Evolutionary conservation across 2,888 invertebrate genomes (phyloP).

Genomic region (Hypolimnas misippus): DNA sequence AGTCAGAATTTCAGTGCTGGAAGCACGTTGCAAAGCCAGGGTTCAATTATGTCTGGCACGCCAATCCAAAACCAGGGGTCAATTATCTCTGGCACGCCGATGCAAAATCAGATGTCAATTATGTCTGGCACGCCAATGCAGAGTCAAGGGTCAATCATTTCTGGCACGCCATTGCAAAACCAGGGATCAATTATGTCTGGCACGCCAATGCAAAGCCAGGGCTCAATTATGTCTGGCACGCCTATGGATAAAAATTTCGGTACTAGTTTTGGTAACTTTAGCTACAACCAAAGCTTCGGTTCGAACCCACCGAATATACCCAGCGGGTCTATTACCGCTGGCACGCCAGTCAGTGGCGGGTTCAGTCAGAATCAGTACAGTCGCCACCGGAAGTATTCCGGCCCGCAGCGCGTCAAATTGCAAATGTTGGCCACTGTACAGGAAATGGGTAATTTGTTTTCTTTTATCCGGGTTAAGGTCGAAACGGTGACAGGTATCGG

Average conservation of each 20-base stretch:
- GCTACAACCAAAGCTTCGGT: constrained; percentile 30
- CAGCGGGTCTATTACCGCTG: constrained; percentile 58
- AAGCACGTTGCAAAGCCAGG: constrained; percentile 17
- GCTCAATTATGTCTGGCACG: constrained; percentile 31
- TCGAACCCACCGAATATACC: constrained; percentile 20
- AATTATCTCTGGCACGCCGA: constrained; percentile 30
- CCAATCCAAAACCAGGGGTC: constrained; percentile 39
- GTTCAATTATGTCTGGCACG: constrained; percentile 42
- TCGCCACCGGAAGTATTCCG: constrained; percentile 83
- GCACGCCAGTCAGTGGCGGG: constrained; percentile 48
- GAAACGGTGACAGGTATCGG: constrained; percentile 27
- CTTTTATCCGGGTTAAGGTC: constrained; percentile 40
- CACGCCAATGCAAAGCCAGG: constrained; percentile 21
- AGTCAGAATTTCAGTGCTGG: constrained; percentile 20
- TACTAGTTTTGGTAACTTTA: constrained; percentile 31
- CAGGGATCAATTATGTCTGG: constrained; percentile 13
- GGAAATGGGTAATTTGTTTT: constrained; percentile 87
- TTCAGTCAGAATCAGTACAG: constrained; percentile 50
- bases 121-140: constrained; percentile 24
- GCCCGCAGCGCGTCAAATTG: constrained; percentile 76
- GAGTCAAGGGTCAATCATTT: constrained; percentile 20
- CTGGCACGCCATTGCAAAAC: not conserved
- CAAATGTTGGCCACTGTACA: constrained; percentile 87
- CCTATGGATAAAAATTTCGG: constrained; percentile 39
- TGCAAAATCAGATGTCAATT: constrained; percentile 29